phyloP scores from a whole-genome alignment of 2,888 invertebrate species.

The Seladonia tumulorum region DNA sequence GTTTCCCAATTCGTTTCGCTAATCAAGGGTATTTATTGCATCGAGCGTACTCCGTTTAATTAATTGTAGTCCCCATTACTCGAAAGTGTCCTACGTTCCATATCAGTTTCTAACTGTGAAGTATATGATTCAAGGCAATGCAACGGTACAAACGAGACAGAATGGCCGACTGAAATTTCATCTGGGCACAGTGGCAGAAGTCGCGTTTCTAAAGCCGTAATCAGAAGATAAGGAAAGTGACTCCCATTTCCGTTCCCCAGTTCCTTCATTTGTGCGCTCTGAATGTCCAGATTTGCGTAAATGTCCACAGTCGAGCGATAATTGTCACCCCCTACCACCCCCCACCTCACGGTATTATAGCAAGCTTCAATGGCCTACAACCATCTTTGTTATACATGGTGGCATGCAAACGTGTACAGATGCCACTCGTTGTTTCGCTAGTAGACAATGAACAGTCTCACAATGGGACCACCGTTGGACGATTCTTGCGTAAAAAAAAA shows the following conservation, averaged over 20 bases:
- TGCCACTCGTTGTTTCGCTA: constrained; percentile 2
- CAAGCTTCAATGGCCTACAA: constrained; percentile 14
- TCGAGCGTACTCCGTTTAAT: neutral
- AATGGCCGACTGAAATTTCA: constrained; percentile 7
- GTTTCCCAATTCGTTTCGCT: too few relatives aligned
- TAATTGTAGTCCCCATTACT: neutral
- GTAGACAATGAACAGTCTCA: constrained; percentile 24
- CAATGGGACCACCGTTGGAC: constrained; percentile 20
- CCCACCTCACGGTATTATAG: neutral
- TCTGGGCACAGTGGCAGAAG: neutral
- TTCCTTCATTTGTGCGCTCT: neutral
- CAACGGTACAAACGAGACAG: neutral
- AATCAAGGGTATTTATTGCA: neutral
- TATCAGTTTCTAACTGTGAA: neutral
- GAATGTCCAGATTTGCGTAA: constrained; percentile 8
- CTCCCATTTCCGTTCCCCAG: neutral
- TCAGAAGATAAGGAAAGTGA: constrained; percentile 12
- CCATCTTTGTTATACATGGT: constrained; percentile 24
- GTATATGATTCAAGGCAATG: neutral
- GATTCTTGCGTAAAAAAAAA: constrained; percentile 24
- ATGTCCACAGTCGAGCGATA: constrained; percentile 17
- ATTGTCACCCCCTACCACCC: neutral
- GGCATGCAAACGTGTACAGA: constrained; percentile 22
- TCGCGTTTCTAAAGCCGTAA: neutral
- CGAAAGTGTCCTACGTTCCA: neutral